Base-by-base conservation (phyloP, 2,113 vertebrate genomes). In the Phaetusa simplex region DNA sequence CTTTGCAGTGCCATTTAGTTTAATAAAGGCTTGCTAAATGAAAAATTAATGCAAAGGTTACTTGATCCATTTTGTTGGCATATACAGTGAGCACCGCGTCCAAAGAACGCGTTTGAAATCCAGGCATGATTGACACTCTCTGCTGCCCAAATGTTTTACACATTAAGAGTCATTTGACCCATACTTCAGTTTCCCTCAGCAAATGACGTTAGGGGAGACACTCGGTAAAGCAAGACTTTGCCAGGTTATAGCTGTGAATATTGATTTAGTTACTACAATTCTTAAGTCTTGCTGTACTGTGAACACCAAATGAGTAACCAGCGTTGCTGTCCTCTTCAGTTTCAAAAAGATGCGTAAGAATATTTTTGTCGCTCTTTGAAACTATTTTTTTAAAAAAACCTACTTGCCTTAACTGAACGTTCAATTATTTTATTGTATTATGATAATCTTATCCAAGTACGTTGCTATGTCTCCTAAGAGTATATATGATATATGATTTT, bases 1-100 rank as follows among this genome's bases (percentile, higher is more conserved):
- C 42, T 69, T 55, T 90, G 66, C 64, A 74, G 29, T 90, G 70
- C 49, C 66, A 73, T 95, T 91, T 85, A 92, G 95, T 73, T 96
- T 97, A 90, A 86, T 93, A 64, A 82, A 82, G 62, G 40, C 82
- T 98, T 86, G 67, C n/a, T 94, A 89, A 93, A 96, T 93, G 92
- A 95, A 85, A 87, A 73, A 93, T 94, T 90, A 89, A 88, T 90
- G 55, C 77, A 84, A 93, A 91, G 67, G 27, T 86, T 94, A 67
- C 59, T 86, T 55, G 73, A 70, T 93, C 96, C 9, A 70, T 72
- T 92, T 45, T 94, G 71, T 91, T 84, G 92, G 87, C 32, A 18
- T 67, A 72, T 47, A 17, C 18, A 69, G 62, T 17, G 49, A 86
- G 56, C 42, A 27, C 36, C 14, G 12, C 38, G 71, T 91, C 32